Evolutionary conservation across 2,888 invertebrate genomes (phyloP), one percentile per base, ranked within the genome.

Genomic region (Scrobipalpa costella): DNA sequence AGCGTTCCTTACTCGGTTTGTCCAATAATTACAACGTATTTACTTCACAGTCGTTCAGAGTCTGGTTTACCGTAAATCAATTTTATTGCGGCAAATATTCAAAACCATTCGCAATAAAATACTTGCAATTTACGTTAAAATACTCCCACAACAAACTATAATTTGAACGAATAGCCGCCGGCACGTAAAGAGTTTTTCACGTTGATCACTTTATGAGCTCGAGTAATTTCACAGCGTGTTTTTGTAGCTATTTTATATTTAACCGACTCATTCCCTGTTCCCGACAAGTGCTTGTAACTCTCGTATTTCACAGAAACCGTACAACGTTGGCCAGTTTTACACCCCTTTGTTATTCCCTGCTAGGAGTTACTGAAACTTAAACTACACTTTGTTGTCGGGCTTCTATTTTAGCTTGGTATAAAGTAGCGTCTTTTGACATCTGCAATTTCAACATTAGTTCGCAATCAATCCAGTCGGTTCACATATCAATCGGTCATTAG

Each of bases 301-400:
- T 60, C 60, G 15, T 49, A 21, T 60, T 60, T 47, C 47, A 60
- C 49, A 15, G 60, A 60, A 47, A 27, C 47, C 47, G 2, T 47
- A 21, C 2, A 17, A 60, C 17, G 38, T 21, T 38, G 44, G 40
- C 40, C 40, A 58, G 33, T 33, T 59, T 60, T 47, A 60, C 27
- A 60, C 60, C 33, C 60, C 47, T 60, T 60, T 60, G 44, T 36
- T 60, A 21, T 13, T 60, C 47, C 34, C 33, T 13, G 44, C 60
- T 15, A 15, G 21, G 21, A 47, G 34, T n/a, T 47, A 47, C 44
- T 33, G 60, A 33, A 47, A 60, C 27, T 33, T 47, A 47, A 13
- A 59, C 21, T 21, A 59, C 13, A 60, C 47, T 33, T 27, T 60
- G 60, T 60, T 60, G 60, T 60, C 47, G n/a, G 60, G 60, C 60